A percentile compares a stretch with the other conserved stretches of the same genome.
Evolutionary conservation across 1,140 invertebrate species (phyloP).

Genomic region (Cryptotermes secundus): DNA sequence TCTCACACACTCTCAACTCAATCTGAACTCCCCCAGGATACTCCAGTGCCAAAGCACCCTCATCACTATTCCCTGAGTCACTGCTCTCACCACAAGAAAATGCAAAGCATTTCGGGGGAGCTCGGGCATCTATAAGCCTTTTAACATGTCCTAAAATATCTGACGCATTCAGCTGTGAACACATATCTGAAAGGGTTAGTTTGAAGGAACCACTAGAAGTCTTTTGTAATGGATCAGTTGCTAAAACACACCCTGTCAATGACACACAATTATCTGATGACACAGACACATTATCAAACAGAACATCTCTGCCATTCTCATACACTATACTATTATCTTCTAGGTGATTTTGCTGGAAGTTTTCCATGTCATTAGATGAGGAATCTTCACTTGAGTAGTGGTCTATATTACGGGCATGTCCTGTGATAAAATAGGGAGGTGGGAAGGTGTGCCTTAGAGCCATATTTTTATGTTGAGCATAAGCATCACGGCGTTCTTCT

Average conservation of each 20-base stretch:
- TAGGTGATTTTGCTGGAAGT: constrained; percentile 20
- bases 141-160: constrained; percentile 81
- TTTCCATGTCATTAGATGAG: constrained; percentile 23
- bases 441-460: constrained; percentile 40
- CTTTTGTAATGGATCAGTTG: constrained; percentile 45
- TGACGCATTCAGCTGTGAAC: constrained; percentile 71
- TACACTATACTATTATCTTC: constrained; percentile 25
- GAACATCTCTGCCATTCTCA: constrained; percentile 32
- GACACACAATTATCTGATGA: neutral
- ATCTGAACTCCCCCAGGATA: constrained; percentile 80
- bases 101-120: constrained; percentile 72
- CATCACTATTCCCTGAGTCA: constrained; percentile 23
- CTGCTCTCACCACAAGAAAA: constrained; percentile 41
- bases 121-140: constrained; percentile 74
- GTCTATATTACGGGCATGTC: constrained; percentile 21
- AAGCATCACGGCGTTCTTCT: constrained; percentile 22
- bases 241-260: constrained; percentile 28
- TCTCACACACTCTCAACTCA: constrained; percentile 77
- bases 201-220: constrained; percentile 55
- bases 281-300: neutral
- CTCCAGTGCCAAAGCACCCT: constrained; percentile 53
- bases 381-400: constrained; percentile 24
- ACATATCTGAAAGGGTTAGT: constrained; percentile 75
- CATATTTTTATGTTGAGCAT: constrained; percentile 24
- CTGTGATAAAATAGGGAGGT: constrained; percentile 33